phyloP scores from a whole-genome alignment of 2,888 invertebrate species.

The Crepidodera aurea region DNA sequence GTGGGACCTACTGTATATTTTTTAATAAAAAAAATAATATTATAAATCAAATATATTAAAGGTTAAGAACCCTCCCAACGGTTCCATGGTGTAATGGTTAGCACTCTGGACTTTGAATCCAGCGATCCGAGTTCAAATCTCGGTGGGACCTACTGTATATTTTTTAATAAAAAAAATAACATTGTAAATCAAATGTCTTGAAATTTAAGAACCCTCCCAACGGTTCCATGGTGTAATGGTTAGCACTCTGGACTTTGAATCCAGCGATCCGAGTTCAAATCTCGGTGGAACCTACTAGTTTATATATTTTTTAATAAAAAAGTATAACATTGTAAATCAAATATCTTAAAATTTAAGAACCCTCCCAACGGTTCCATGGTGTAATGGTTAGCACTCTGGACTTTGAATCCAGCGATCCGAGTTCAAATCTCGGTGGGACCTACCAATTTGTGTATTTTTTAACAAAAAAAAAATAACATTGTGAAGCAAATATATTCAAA shows the following conservation, averaged over 20 bases:
- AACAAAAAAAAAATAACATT: too few relatives aligned
- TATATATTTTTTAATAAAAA: neutral
- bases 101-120: constrained; percentile 84
- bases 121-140: constrained; percentile 84
- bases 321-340: too few relatives aligned
- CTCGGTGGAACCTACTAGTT: constrained; percentile 65
- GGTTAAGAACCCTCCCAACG: too few relatives aligned
- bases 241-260: constrained; percentile 84
- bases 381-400: constrained; percentile 82
- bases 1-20: constrained; percentile 77
- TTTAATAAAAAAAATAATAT: too few relatives aligned
- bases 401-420: constrained; percentile 83
- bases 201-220: neutral
- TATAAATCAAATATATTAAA: too few relatives aligned
- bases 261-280: constrained; percentile 84
- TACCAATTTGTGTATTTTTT: constrained; percentile 34
- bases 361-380: constrained; percentile 54
- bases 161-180: too few relatives aligned
- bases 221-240: constrained; percentile 68
- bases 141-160: constrained; percentile 69
- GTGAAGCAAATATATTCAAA: neutral
- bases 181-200: too few relatives aligned
- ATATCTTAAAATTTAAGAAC: too few relatives aligned
- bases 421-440: constrained; percentile 83
- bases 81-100: constrained; percentile 69